Percentiles rank a stretch among this genome's conserved stretches.
phyloP scores from a whole-genome alignment of 2,113 vertebrate species.

The Elgaria multicarinata region DNA sequence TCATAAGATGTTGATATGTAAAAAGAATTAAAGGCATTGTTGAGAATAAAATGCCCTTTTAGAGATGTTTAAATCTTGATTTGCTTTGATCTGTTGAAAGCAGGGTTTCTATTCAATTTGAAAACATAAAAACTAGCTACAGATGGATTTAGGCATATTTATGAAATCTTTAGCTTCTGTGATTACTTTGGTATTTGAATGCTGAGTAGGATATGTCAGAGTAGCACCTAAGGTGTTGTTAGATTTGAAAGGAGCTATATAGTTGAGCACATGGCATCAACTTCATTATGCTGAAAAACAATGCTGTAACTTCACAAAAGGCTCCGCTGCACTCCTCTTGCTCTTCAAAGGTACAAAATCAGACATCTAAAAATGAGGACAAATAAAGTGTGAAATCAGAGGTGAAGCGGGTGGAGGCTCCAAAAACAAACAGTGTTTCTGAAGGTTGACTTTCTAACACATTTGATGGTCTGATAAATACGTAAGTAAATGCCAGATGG shows the following conservation, averaged over 20 bases:
- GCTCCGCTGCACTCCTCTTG: background rate
- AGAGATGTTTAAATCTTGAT: background rate
- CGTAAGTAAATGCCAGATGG: background rate
- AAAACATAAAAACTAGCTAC: background rate
- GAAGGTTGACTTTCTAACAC: background rate
- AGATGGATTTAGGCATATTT: background rate
- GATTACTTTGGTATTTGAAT: conserved; percentile 3
- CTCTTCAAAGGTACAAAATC: background rate
- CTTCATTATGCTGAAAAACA: background rate
- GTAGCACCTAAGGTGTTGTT: background rate
- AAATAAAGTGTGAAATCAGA: background rate
- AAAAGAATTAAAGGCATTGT: background rate
- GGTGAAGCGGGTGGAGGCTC: background rate
- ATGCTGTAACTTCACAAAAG: background rate
- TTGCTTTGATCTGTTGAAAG: background rate
- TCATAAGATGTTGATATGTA: background rate
- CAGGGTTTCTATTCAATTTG: background rate
- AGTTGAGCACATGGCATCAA: background rate
- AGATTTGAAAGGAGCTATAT: background rate
- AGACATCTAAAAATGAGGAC: background rate
- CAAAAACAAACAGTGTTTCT: background rate
- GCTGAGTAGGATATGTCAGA: background rate
- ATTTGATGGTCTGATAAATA: conserved; percentile 26
- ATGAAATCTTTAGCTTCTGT: background rate
- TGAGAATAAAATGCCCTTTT: background rate